A percentile compares a stretch with the other conserved stretches of the same genome.
Conservation (phyloP, 2,888 invertebrate species). For the Cheilosia vernalis region DNA sequence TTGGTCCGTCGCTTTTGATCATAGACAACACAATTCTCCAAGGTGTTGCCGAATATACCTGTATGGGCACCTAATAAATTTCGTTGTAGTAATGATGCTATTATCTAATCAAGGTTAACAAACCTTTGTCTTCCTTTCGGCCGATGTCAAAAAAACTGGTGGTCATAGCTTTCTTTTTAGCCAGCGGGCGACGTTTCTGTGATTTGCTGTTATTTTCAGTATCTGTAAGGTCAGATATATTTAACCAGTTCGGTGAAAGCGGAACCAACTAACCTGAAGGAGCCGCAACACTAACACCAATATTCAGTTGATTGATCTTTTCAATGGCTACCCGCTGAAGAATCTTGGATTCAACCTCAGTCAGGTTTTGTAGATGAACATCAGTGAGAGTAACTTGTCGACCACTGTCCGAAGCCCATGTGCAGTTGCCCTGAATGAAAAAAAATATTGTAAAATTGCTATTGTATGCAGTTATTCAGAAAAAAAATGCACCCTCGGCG, state of each 20-base stretch:
- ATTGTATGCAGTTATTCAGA: background rate
- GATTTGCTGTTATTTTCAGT: slow-evolving; percentile 78
- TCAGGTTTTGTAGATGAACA: slow-evolving; percentile 87
- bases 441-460: background rate
- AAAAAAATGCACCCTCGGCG: slow-evolving; percentile 90
- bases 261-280: slow-evolving; percentile 87
- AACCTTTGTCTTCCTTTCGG: slow-evolving; percentile 87
- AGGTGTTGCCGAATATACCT: slow-evolving; percentile 90
- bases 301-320: slow-evolving; percentile 92
- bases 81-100: background rate
- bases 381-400: slow-evolving; percentile 87
- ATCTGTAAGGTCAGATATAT: slow-evolving; percentile 73
- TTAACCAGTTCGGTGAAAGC: background rate
- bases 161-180: slow-evolving; percentile 94
- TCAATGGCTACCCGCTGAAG: slow-evolving; percentile 94
- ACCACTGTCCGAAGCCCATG: slow-evolving; percentile 89
- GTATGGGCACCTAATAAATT: slow-evolving; percentile 43
- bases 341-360: slow-evolving; percentile 89
- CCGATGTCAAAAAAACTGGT: slow-evolving; percentile 93
- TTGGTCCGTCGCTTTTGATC: slow-evolving; percentile 84
- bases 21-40: slow-evolving; percentile 93
- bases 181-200: slow-evolving; percentile 90
- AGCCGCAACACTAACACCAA: slow-evolving; percentile 91
- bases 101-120: background rate
- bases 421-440: slow-evolving; percentile 88